Conservation (phyloP, 2,113 vertebrate species). For the Aleadryas rufinucha region DNA sequence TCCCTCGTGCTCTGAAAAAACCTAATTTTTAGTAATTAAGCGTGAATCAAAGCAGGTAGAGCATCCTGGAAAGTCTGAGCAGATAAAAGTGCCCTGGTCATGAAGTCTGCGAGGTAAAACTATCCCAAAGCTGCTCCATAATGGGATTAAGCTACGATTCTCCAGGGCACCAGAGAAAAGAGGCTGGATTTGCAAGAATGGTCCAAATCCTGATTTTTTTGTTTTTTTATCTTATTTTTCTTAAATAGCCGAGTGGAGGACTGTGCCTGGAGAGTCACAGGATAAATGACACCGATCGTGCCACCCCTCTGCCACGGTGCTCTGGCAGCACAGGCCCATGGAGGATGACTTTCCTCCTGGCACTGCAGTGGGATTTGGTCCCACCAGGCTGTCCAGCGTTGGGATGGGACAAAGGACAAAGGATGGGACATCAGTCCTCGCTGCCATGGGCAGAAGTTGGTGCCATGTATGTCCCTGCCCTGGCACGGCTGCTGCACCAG, state of each 20-base stretch:
- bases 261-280: neutral
- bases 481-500: fast-evolving
- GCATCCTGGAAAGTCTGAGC: neutral
- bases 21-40: neutral
- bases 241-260: neutral
- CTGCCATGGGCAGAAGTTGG: fast-evolving
- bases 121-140: neutral
- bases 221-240: neutral
- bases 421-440: fast-evolving
- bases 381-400: neutral
- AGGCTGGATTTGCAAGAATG: neutral
- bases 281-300: fast-evolving
- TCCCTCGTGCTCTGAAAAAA: neutral
- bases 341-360: neutral
- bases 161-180: neutral
- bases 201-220: neutral
- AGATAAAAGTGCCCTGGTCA: neutral
- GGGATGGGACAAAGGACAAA: neutral
- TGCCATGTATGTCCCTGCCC: neutral
- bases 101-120: neutral
- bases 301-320: neutral
- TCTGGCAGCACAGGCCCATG: fast-evolving
- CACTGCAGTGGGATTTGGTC: neutral
- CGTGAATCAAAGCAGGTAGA: neutral
- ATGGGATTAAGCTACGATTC: neutral